Percentiles rank a stretch among this genome's conserved stretches.
Conservation (phyloP, 2,797 vertebrate genomes). For the Acipenser oxyrinchus region DNA sequence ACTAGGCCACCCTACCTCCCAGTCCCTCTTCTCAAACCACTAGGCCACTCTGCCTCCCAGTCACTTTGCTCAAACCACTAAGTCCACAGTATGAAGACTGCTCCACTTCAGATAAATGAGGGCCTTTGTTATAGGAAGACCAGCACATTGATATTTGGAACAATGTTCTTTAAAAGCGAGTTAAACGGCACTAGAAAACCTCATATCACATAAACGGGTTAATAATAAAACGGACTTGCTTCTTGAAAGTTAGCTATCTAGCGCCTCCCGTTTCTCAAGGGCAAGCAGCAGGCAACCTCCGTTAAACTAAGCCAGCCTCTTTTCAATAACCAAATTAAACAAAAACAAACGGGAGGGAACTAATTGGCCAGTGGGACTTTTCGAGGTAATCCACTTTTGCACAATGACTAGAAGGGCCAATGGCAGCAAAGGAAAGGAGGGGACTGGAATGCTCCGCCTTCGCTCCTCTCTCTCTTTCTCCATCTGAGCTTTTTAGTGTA, state of each 20-base stretch:
- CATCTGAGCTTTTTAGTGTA: conserved; percentile 61
- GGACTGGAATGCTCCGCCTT: conserved; percentile 53
- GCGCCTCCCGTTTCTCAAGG: not conserved
- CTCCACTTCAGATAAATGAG: too few relatives aligned
- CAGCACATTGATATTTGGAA: too few relatives aligned
- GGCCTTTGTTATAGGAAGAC: too few relatives aligned
- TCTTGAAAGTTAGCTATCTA: not conserved
- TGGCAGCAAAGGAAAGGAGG: conserved; percentile 62
- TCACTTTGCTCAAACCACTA: too few relatives aligned
- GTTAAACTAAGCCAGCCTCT: not conserved
- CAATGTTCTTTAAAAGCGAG: too few relatives aligned
- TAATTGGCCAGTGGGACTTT: conserved; percentile 42
- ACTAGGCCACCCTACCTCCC: too few relatives aligned
- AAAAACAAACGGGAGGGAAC: conserved; percentile 39
- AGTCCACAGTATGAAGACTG: too few relatives aligned
- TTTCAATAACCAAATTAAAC: conserved; percentile 25
- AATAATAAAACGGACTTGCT: too few relatives aligned
- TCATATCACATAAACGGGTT: too few relatives aligned
- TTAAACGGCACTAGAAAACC: too few relatives aligned
- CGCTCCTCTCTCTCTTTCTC: conserved; percentile 40
- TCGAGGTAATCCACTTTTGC: conserved; percentile 48
- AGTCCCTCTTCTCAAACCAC: too few relatives aligned
- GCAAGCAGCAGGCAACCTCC: not conserved
- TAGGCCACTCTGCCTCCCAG: too few relatives aligned
- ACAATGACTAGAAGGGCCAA: conserved; percentile 66